Evolutionary conservation across 2,797 vertebrate species (phyloP), one percentile per base, ranked within the genome.

Genomic region (Pipistrellus pygmaeus): DNA sequence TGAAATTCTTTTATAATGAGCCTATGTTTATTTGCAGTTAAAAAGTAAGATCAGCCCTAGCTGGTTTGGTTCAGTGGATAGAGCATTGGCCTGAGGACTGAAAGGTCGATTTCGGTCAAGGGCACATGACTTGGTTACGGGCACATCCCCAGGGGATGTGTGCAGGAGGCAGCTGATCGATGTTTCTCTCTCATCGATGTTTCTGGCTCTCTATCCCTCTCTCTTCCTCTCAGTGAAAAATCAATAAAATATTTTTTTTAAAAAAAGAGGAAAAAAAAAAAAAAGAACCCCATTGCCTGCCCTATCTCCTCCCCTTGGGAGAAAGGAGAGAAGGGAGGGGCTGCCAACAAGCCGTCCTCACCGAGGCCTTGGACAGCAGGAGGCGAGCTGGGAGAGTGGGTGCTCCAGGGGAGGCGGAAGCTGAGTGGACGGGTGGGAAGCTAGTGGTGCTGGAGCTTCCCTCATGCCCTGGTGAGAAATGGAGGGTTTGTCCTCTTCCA

Each of bases 401-500:
- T 10, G 90, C 38, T 62, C 41, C 27, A 30, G 77, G 38, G 10
- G 62, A n/a, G 21, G 44, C 20, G 3, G 48, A 55, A 35, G 80
- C 77, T 10, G 41, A 44, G 6, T 57, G 30, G 78, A 35, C 1
- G 20, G 44, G 44, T 46, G 75, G 72, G 27, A 53, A 57, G 89
- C 30, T 72, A 3, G 48, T 4, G 12, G 44, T 53, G 57, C 25
- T 35, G 75, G 82, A 91, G 60, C 60, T 41, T 21, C 81, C 53
- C 44, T 7, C 1, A 18, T 44, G 85, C 25, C 44, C 27, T 8
- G 20, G 85, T 64, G 85, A 96, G 94, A 62, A 55, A 20, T 11
- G 75, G 51, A 75, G 82, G 53, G 30, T 73, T 38, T 95, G 48
- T 90, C 72, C 35, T 77, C 78, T 91, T 60, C 75, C 32, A 68